Conservation (phyloP, 2,797 vertebrate genomes). For the Notolabrus celidotus region DNA sequence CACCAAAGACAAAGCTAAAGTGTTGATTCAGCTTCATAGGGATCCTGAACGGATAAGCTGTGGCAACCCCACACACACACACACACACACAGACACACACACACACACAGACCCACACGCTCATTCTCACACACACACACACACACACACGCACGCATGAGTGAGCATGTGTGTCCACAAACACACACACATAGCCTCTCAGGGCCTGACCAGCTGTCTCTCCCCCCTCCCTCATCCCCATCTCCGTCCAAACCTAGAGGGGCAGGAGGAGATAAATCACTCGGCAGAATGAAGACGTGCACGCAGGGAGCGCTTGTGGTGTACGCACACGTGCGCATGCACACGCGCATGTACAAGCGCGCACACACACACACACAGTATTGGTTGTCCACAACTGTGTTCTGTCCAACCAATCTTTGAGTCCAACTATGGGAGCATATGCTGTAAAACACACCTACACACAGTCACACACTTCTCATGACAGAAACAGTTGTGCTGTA, state of each 20-base stretch:
- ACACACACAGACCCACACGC: conserved; percentile 35
- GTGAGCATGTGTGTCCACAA: conserved; percentile 24
- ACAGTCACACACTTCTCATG: background rate
- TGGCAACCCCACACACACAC: conserved; percentile 55
- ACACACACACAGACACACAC: conserved; percentile 29
- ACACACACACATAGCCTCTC: conserved; percentile 54
- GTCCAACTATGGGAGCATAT: conserved; percentile 43
- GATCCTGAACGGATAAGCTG: conserved; percentile 76
- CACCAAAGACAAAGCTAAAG: conserved; percentile 75
- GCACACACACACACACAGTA: background rate
- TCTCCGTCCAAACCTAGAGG: conserved; percentile 73
- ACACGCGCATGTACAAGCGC: too few species aligned
- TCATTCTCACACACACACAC: conserved; percentile 42
- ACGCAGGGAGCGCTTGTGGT: conserved; percentile 43
- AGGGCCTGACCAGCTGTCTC: conserved; percentile 78
- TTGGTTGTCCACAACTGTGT: conserved; percentile 36
- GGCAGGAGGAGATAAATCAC: conserved; percentile 77
- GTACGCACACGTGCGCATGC: conserved; percentile 33
- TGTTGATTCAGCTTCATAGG: conserved; percentile 80
- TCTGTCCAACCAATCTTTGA: conserved; percentile 13
- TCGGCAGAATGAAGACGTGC: conserved; percentile 59
- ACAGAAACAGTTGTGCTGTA: conserved; percentile 1
- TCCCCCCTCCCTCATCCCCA: conserved; percentile 37
- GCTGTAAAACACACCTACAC: conserved; percentile 53
- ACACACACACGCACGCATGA: conserved; percentile 25